phyloP scores from a whole-genome alignment of 2,797 vertebrate species.

The Phataginus tricuspis region DNA sequence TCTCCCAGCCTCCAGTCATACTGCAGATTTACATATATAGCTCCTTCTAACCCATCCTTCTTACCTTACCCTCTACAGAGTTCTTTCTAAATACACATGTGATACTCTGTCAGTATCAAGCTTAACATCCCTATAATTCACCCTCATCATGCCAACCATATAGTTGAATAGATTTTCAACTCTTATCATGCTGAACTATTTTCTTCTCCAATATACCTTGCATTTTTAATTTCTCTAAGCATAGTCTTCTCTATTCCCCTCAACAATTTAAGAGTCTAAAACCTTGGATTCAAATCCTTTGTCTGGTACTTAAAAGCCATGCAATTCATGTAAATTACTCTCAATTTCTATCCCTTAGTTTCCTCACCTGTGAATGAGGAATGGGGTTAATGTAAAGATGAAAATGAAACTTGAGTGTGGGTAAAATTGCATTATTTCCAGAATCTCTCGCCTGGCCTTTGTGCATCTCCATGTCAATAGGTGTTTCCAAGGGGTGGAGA shows the following conservation, averaged over 20 bases:
- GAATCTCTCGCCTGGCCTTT: no score
- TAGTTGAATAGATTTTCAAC: neutral
- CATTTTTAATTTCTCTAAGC: neutral
- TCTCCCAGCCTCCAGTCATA: neutral
- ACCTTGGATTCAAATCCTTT: neutral
- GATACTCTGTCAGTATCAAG: neutral
- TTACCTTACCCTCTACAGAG: neutral
- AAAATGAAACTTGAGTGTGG: neutral
- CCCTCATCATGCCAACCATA: neutral
- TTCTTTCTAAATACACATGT: neutral
- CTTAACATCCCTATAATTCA: neutral
- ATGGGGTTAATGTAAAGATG: neutral
- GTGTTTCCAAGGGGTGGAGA: no score
- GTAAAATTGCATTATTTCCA: no score
- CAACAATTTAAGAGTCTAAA: neutral
- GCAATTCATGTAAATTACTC: neutral
- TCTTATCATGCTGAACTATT: neutral
- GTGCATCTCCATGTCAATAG: no score
- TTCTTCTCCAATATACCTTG: neutral
- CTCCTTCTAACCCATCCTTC: neutral
- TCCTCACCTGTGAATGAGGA: neutral
- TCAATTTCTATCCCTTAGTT: neutral
- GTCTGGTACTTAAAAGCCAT: neutral
- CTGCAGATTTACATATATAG: neutral
- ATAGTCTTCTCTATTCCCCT: neutral